These are phyloP conservation scores for Coendou prehensilis DNA, from an alignment of 2,797 vertebrate species.

Conservation along the genomic window DNA sequence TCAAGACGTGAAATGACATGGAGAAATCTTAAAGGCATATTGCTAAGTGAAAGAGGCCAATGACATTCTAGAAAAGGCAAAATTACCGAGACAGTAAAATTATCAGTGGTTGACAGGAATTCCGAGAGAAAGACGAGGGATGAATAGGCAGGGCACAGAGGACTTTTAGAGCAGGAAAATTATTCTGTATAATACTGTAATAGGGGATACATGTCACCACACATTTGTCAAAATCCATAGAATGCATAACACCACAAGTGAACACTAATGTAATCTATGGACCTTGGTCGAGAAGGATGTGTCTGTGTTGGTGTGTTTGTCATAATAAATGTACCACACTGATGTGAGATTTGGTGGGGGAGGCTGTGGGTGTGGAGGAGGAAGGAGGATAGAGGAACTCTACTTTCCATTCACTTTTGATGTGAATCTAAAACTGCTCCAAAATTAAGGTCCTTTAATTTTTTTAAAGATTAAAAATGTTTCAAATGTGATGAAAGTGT, in stretches of 20 bases:
- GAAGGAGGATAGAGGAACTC: too few relatives aligned
- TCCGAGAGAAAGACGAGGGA: neutral
- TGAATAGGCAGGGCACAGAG: neutral
- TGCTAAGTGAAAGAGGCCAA: neutral
- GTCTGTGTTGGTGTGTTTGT: neutral
- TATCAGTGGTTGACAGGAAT: neutral
- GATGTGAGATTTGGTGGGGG: neutral
- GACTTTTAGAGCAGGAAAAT: neutral
- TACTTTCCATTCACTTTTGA: neutral
- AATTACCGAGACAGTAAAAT: neutral
- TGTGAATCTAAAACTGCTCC: neutral
- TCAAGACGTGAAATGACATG: neutral
- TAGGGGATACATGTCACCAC: neutral
- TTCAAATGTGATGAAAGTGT: conserved; percentile 22
- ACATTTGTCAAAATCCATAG: neutral
- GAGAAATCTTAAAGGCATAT: neutral
- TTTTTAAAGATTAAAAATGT: conserved; percentile 20
- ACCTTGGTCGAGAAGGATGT: neutral
- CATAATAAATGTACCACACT: neutral
- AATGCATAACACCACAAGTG: neutral
- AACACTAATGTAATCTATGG: neutral
- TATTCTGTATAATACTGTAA: neutral
- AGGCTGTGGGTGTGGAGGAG: neutral
- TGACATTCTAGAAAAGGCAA: neutral
- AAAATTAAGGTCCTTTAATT: neutral